Base-by-base conservation (phyloP, 2,888 invertebrate genomes). In the Cheilosia vernalis region DNA sequence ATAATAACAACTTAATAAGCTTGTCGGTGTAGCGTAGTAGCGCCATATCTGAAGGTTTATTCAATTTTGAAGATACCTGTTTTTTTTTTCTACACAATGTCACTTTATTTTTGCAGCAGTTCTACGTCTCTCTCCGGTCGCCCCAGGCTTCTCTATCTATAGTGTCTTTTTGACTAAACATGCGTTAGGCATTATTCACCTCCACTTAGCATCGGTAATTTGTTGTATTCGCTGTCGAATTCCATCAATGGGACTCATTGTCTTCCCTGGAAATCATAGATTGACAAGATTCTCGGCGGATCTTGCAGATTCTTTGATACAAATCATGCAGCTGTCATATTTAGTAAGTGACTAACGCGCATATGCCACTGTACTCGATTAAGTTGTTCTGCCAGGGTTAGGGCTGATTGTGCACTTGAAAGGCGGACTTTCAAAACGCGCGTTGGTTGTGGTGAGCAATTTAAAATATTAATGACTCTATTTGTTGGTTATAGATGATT, bases 41-140 rank as follows among this genome's bases (percentile, higher is more conserved):
- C 79, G 53, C 63, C 56, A 17, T 64, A 51, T 79, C 73, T 74
- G 73, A 84, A 84, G 79, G 83, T 44, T 69, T 56, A 64, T 74
- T 44, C 24, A 69, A 64, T 73, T 60, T 53, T 33, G 58, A 58
- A 60, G 58, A 58, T 67, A 51, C 61, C 61, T 37, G 67, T 53
- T 56, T 40, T 40, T 15, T 15, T 27, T 60, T 64, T 53, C 10
- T 40, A 44, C 27, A 40, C 37, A 74, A 49, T 33, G 61, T 42
- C 27, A 78, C 61, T 69, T 10, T 33, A n/a, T 49, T 51, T 70
- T 55, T n/a, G 37, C 47, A 13, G 19, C 19, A 49, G 3, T 21
- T 9, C 47, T 17, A 1, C 15, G 13, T 10, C 19, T 10, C 49
- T 19, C 47, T 27, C 0, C 27, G 6, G 27, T 27, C 7, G 4